A percentile compares a stretch with the other conserved stretches of the same genome.
phyloP scores from a whole-genome alignment of 2,113 vertebrate species.

The Microtus oregoni region DNA sequence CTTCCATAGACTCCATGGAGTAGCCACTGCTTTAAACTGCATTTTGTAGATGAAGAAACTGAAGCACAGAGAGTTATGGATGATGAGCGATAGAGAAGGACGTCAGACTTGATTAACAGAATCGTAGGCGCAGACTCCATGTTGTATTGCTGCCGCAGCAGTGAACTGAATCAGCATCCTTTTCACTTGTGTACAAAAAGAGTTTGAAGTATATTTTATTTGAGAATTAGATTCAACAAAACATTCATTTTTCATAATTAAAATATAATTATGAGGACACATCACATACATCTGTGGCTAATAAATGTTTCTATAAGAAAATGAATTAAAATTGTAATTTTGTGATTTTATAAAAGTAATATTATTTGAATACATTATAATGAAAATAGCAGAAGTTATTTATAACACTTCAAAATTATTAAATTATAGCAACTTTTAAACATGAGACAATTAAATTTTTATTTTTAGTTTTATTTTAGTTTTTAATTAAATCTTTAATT shows the following conservation, averaged over 20 bases:
- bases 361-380: neutral
- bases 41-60: neutral
- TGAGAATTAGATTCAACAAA: neutral
- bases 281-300: neutral
- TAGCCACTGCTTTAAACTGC: neutral
- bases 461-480: too few species aligned
- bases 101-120: neutral
- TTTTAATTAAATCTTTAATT: neutral
- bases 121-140: neutral
- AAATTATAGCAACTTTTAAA: neutral
- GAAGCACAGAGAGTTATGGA: neutral
- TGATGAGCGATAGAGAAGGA: neutral
- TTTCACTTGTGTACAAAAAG: neutral
- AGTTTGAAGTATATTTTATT: neutral
- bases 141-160: neutral
- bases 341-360: neutral
- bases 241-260: neutral
- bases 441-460: neutral
- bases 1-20: neutral
- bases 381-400: conserved; percentile 10
- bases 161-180: neutral
- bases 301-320: conserved; percentile 9
- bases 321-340: neutral
- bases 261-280: neutral
- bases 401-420: neutral